Base-by-base conservation (phyloP, 2,888 invertebrate genomes). In the Hydrotaea diabolus region DNA sequence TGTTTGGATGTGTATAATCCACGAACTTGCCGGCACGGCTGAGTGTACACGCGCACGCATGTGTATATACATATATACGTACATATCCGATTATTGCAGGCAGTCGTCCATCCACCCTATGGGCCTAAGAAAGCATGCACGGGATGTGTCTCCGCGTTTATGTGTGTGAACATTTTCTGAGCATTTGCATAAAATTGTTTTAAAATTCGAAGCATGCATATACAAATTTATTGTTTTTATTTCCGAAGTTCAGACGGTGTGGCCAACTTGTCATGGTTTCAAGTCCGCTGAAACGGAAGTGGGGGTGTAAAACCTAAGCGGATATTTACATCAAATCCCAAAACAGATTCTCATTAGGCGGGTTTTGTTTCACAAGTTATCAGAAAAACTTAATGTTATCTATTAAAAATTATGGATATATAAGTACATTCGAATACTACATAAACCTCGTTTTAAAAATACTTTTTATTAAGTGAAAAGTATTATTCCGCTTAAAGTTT, bases 131-230 rank as follows among this genome's bases (percentile, higher is more conserved):
- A 59, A 59, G 13, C 26, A 23, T 26, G 13, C 59, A 26, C 21
- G n/a, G n/a, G n/a, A n/a, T n/a, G 2, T 31, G 7, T 31, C 62
- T 31, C 49, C 19, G 49, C 17, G 15, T n/a, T n/a, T n/a, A n/a
- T 74, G n/a, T 11, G 21, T 74, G 15, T 31, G 39, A 55, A 8
- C 39, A 9, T 39, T 39, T 39, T n/a, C n/a, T 57, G 19, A 66
- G 31, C 31, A 59, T 79, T 43, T 21, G 21, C 21, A 62, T 49
- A 36, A 53, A 77, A 62, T 57, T 39, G 53, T 77, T 77, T 83
- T 71, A 74, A 80, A 80, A 80, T 80, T 83, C 80, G 69, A 55
- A 69, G 53, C 77, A 75, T 57, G 83, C 17, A 43, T 19, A 57
- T 21, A 62, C 53, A 19, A 76, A 66, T 73, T 39, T 69, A 59